Conservation (phyloP, 2,797 vertebrate genomes). For the Pogoniulus pusillus region DNA sequence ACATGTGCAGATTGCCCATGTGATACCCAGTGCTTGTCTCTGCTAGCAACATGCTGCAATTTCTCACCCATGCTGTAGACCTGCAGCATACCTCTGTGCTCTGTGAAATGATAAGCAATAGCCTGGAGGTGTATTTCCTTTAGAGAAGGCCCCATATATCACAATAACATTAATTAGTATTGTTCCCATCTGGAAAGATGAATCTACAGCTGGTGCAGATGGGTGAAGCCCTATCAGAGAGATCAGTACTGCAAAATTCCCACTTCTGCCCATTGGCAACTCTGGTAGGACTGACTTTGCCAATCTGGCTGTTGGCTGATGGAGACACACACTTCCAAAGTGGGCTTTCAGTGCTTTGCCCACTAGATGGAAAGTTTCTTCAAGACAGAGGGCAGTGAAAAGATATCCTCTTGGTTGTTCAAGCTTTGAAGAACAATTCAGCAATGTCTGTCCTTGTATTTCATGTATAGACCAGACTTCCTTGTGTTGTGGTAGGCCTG, state of each 20-base stretch:
- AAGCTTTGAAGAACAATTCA: neutral
- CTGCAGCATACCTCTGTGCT: neutral
- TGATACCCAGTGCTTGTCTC: rapidly evolving
- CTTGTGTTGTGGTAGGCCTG: too few relatives aligned
- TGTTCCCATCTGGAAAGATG: neutral
- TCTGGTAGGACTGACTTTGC: rapidly evolving
- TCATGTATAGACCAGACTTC: neutral
- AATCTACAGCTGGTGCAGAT: neutral
- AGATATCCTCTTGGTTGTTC: neutral
- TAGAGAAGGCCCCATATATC: neutral
- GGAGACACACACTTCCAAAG: neutral
- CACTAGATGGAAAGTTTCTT: neutral
- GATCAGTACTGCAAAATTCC: neutral
- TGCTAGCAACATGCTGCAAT: neutral
- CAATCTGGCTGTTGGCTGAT: neutral
- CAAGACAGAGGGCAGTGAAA: neutral
- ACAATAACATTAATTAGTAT: neutral
- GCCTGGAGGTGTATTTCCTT: neutral
- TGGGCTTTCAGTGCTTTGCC: neutral
- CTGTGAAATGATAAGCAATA: neutral
- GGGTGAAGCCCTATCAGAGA: neutral
- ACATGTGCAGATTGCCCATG: rapidly evolving
- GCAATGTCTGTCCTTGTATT: neutral
- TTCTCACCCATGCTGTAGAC: neutral
- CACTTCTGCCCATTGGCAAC: neutral